These are phyloP conservation scores for Agrotis ipsilon DNA, from an alignment of 2,888 invertebrate genomes.

Conservation along the genomic window DNA sequence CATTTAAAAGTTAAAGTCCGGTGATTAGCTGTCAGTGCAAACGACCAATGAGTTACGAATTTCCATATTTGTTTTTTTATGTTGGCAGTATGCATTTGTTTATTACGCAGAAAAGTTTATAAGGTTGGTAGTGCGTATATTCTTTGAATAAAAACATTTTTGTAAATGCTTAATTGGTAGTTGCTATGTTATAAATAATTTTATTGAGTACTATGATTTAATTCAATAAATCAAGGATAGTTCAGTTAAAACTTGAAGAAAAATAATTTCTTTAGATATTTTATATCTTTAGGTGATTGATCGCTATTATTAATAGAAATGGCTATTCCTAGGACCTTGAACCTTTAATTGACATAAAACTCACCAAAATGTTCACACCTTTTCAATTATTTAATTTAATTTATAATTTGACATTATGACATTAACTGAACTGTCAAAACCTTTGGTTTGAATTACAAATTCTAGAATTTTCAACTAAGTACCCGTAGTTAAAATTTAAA, in stretches of 20 bases:
- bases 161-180: neutral
- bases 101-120: neutral
- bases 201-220: too few species aligned
- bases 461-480: conserved; percentile 24
- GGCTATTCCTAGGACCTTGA: conserved; percentile 13
- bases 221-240: too few species aligned
- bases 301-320: neutral
- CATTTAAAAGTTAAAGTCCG: neutral
- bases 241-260: too few species aligned
- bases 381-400: conserved; percentile 17
- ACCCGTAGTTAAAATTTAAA: conserved; percentile 36
- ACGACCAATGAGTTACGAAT: conserved; percentile 30
- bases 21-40: conserved; percentile 19
- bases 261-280: neutral
- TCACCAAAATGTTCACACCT: neutral
- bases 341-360: neutral
- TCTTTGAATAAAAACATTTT: neutral
- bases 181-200: too few species aligned
- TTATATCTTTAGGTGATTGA: neutral
- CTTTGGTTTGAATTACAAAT: neutral
- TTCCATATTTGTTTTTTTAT: conserved; percentile 28
- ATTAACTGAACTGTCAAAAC: conserved; percentile 45
- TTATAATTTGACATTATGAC: conserved; percentile 46
- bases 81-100: conserved; percentile 46
- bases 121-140: conserved; percentile 30